Percentiles rank a stretch among this genome's conserved stretches.
Evolutionary conservation across 2,113 vertebrate species (phyloP).

Genomic region (Nothobranchius kuhntae): DNA sequence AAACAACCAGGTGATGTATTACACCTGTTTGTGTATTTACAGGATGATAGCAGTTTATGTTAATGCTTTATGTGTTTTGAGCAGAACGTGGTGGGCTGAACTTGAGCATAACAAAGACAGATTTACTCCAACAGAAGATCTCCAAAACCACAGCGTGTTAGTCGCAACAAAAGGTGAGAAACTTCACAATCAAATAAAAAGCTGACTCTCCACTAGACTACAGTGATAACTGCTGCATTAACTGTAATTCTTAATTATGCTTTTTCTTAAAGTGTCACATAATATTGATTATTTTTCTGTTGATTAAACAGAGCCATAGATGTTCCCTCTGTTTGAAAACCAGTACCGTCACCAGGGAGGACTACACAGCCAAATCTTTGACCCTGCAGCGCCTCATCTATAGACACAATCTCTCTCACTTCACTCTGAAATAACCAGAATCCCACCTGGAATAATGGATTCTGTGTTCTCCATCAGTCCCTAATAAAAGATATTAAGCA

Average conservation of each 20-base stretch:
- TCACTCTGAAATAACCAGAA: not conserved
- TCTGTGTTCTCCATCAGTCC: not conserved
- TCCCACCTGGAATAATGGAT: not conserved
- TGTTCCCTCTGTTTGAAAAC: conserved; percentile 11
- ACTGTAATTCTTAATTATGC: too few species aligned
- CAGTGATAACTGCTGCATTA: too few species aligned
- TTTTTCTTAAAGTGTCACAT: not conserved
- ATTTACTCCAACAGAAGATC: conserved; percentile 25
- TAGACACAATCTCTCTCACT: conserved; percentile 2
- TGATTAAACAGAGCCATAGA: conserved; percentile 45
- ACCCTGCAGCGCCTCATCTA: not conserved
- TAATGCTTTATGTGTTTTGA: conserved; percentile 2
- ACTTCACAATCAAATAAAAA: not conserved
- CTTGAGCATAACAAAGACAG: conserved; percentile 33
- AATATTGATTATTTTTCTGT: conserved; percentile 10
- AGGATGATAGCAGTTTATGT: not conserved
- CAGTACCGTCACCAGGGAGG: conserved; percentile 39
- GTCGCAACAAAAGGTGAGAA: conserved; percentile 33
- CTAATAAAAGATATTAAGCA: not conserved
- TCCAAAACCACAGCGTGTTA: conserved; percentile 3
- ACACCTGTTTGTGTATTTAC: conserved; percentile 4
- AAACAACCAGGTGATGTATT: conserved; percentile 35
- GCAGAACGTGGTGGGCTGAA: conserved; percentile 25
- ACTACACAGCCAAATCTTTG: conserved; percentile 23
- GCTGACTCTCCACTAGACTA: too few species aligned